Conservation (phyloP, 2,113 vertebrate species). For the Oreochromis niloticus region DNA sequence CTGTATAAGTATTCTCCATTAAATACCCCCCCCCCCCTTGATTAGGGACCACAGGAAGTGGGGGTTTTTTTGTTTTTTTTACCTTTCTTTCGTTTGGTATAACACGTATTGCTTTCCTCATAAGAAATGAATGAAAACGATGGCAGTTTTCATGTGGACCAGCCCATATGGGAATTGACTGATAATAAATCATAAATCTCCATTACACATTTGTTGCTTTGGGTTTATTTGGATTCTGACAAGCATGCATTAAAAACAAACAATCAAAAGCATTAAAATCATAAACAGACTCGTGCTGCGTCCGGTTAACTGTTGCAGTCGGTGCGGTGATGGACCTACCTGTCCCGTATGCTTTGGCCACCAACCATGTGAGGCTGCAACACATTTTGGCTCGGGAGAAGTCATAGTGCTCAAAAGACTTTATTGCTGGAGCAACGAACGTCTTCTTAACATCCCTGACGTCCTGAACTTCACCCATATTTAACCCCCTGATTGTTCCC, state of each 20-base stretch:
- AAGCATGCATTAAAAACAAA: background rate
- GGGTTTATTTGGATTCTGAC: background rate
- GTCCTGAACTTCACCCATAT: conserved; percentile 88
- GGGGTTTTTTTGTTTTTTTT: fast-evolving
- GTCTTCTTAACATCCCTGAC: conserved; percentile 78
- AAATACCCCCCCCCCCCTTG: background rate
- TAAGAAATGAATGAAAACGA: background rate
- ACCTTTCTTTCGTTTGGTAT: background rate
- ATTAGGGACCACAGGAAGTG: background rate
- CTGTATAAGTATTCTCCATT: background rate
- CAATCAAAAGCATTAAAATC: background rate
- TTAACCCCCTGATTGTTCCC: background rate
- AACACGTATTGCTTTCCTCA: background rate
- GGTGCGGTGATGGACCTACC: conserved; percentile 74
- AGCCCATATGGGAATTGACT: background rate
- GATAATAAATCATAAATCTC: background rate
- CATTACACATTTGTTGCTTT: background rate
- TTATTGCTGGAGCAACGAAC: conserved; percentile 88
- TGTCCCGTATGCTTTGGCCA: conserved; percentile 93
- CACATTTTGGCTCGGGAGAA: conserved; percentile 90
- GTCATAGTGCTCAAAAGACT: conserved; percentile 94
- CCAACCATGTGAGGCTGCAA: conserved; percentile 93
- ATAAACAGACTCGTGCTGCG: background rate
- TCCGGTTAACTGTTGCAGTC: background rate
- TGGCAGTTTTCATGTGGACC: background rate